Evolutionary conservation across 2,888 invertebrate species (phyloP).

Genomic region (Cataglyphis livida): DNA sequence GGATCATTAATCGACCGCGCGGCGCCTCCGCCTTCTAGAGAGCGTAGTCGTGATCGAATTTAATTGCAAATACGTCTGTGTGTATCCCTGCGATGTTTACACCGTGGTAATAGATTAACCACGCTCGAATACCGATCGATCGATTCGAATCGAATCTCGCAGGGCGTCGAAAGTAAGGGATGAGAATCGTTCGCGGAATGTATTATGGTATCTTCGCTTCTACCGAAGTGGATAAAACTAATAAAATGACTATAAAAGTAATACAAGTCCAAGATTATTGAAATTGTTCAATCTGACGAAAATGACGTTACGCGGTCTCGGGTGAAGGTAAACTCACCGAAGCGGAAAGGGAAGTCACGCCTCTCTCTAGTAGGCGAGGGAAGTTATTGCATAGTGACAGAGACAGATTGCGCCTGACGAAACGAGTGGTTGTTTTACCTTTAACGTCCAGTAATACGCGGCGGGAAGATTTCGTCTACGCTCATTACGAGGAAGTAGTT

Average conservation of each 20-base stretch:
- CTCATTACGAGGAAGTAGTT: slow-evolving; percentile 38
- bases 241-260: neutral
- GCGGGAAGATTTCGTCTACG: slow-evolving; percentile 47
- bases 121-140: slow-evolving; percentile 64
- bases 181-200: slow-evolving; percentile 35
- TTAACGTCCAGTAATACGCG: slow-evolving; percentile 19
- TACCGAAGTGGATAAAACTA: neutral
- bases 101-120: slow-evolving; percentile 78
- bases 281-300: slow-evolving; percentile 7
- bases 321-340: slow-evolving; percentile 4
- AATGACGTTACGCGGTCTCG: neutral
- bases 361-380: slow-evolving; percentile 7
- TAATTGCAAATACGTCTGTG: slow-evolving; percentile 78
- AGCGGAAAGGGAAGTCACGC: slow-evolving; percentile 42
- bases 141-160: slow-evolving; percentile 59
- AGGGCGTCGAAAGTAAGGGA: slow-evolving; percentile 6
- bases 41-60: slow-evolving; percentile 79
- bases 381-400: slow-evolving; percentile 77
- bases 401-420: slow-evolving; percentile 77
- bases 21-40: slow-evolving; percentile 45
- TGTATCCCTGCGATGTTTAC: slow-evolving; percentile 76
- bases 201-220: neutral
- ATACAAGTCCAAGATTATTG: neutral
- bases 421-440: slow-evolving; percentile 69
- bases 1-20: slow-evolving; percentile 71